Base-by-base conservation (phyloP, 2,113 vertebrate genomes). In the Nothoprocta perdicaria region DNA sequence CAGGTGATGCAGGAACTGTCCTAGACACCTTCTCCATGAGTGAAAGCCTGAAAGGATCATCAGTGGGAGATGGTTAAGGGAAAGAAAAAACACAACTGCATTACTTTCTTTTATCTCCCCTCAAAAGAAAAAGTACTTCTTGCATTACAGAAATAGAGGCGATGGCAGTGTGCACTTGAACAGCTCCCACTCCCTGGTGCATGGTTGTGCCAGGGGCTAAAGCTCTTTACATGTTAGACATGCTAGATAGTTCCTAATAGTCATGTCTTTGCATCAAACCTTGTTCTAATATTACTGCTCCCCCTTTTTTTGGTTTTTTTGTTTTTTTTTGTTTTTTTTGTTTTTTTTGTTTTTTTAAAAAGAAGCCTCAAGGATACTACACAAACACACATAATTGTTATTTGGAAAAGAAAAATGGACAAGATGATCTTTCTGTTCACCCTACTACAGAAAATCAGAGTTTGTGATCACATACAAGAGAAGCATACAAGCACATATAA, bases 361-460 rank as follows among this genome's bases (percentile, higher is more conserved):
- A 60, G 33, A 58, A 78, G 65, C 50, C 33, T 53, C n/a, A 88
- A 69, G n/a, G 27, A 16, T 26, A 57, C 35, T 67, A 33, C 31
- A 12, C 58, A 3, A 27, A n/a, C 0, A 0, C 29, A 2, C 43
- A 50, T 18, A 61, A 35, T 41, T 62, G 29, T 41, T 55, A 77
- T 6, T 3, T 45, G 38, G 41, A 81, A 77, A 77, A 80, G 33
- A 85, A 38, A 19, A 65, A 31, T 68, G 62, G 27, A 24, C 16
- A 4, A 50, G 60, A 60, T 5, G 21, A 5, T 40, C 24, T 69
- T 11, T 40, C 53, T 40, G 15, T 57, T 80, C 55, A 48, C 63
- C 76, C 77, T 22, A 6, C 27, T 29, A 57, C 15, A 80, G 27
- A 58, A 88, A 63, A 62, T 35, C 27, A 60, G 29, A 63, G 40